A percentile compares a stretch with the other conserved stretches of the same genome.
Conservation (phyloP, 2,888 invertebrate species). For the Lymantria dispar region DNA sequence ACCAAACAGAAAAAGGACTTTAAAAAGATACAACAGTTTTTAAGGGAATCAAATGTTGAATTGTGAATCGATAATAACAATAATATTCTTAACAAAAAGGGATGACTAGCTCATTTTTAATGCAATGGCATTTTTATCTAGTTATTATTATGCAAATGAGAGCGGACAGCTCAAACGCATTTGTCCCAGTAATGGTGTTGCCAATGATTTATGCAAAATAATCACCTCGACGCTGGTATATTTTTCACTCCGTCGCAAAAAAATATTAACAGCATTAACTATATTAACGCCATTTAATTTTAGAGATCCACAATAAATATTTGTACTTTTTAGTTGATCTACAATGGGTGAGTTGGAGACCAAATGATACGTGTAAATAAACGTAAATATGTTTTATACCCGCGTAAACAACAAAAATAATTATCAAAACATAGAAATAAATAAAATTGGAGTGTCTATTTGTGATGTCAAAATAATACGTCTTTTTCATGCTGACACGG, state of each 20-base stretch:
- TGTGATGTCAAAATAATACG: too few species aligned
- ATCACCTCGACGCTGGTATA: constrained; percentile 32
- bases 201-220: constrained; percentile 44
- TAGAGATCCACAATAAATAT: constrained; percentile 24
- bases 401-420: too few species aligned
- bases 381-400: too few species aligned
- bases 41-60: too few species aligned
- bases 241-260: constrained; percentile 24
- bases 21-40: too few species aligned
- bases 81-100: constrained; percentile 12
- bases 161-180: constrained; percentile 35
- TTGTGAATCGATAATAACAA: too few species aligned
- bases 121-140: constrained; percentile 31
- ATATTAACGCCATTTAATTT: constrained; percentile 28
- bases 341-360: constrained; percentile 31
- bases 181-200: constrained; percentile 45
- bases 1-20: too few species aligned
- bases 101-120: constrained; percentile 12
- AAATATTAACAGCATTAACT: constrained; percentile 26
- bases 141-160: constrained; percentile 40
- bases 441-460: too few species aligned
- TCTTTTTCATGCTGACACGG: too few species aligned
- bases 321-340: constrained; percentile 21
- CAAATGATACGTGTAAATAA: not conserved
- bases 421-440: too few species aligned